A percentile compares a stretch with the other conserved stretches of the same genome.
Evolutionary conservation across 2,888 invertebrate species (phyloP).

Genomic region (Odontocerum albicorne): DNA sequence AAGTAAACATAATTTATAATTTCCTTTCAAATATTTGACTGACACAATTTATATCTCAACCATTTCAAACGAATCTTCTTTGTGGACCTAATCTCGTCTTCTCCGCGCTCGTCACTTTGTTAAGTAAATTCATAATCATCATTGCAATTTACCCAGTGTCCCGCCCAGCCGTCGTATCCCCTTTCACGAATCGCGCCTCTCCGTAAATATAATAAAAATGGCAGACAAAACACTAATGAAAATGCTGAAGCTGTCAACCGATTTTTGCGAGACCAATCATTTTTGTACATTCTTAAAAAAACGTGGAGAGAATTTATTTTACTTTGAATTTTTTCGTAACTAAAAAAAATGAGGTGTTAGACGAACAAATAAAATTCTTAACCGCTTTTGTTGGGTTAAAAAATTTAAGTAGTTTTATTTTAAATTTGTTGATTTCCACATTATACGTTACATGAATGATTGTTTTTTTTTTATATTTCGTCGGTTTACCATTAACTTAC

Average conservation of each 20-base stretch:
- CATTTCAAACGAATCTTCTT: constrained; percentile 10
- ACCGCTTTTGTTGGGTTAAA: no score
- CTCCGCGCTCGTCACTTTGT: constrained; percentile 30
- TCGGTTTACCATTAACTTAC: no score
- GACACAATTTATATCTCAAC: constrained; percentile 1
- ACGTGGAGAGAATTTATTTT: no score
- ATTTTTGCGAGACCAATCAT: neutral
- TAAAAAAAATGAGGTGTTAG: no score
- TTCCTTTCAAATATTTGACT: constrained; percentile 10
- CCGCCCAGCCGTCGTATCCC: constrained; percentile 12
- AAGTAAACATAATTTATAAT: neutral
- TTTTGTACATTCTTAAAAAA: no score
- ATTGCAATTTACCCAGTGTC: constrained; percentile 30
- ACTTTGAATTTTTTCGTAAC: no score
- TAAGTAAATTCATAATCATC: constrained; percentile 36
- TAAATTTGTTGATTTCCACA: no score
- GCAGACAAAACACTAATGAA: constrained; percentile 24
- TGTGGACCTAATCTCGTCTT: constrained; percentile 13
- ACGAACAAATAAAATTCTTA: no score
- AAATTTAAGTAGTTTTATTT: no score
- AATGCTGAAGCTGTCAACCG: constrained; percentile 32
- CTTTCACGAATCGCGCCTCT: constrained; percentile 18
- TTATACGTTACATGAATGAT: no score
- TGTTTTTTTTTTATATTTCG: no score
- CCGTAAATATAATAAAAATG: constrained; percentile 24